Evolutionary conservation across 2,888 invertebrate genomes (phyloP).

Genomic region (Drosophila affinis): DNA sequence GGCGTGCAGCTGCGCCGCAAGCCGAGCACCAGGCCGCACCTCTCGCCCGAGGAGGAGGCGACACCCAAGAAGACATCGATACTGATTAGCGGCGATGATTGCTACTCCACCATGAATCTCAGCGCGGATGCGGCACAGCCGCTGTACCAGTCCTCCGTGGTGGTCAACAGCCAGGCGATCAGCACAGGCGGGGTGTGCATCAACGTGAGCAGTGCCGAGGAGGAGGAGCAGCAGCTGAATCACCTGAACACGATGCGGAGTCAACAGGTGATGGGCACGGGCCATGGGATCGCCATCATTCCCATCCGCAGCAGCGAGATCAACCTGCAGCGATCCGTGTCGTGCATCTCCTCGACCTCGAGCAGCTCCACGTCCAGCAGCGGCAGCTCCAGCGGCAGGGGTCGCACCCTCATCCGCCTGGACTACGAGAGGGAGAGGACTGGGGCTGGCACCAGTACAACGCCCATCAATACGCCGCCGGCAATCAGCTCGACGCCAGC

Average conservation of each 20-base stretch:
- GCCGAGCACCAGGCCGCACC: slow-evolving; percentile 10
- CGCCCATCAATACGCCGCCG: slow-evolving; percentile 62
- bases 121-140: slow-evolving; percentile 86
- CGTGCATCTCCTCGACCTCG: slow-evolving; percentile 80
- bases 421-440: slow-evolving; percentile 79
- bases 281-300: slow-evolving; percentile 82
- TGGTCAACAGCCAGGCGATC: slow-evolving; percentile 85
- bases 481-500: slow-evolving; percentile 60
- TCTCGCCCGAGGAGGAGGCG: slow-evolving; percentile 38
- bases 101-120: slow-evolving; percentile 90
- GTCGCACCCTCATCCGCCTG: slow-evolving; percentile 82
- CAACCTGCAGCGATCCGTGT: slow-evolving; percentile 79
- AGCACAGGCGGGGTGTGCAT: slow-evolving; percentile 86
- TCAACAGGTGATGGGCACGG: slow-evolving; percentile 61
- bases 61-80: slow-evolving; percentile 88
- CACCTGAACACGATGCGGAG: slow-evolving; percentile 82
- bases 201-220: slow-evolving; percentile 83
- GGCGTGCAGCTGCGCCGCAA: slow-evolving; percentile 42
- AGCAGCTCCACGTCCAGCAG: slow-evolving; percentile 75
- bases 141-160: slow-evolving; percentile 89
- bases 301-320: slow-evolving; percentile 82
- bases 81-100: slow-evolving; percentile 89
- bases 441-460: slow-evolving; percentile 53
- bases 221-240: slow-evolving; percentile 54
- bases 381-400: slow-evolving; percentile 73